These are phyloP conservation scores for Panthera uncia DNA, from an alignment of 2,113 vertebrate genomes.

Conservation along the genomic window DNA sequence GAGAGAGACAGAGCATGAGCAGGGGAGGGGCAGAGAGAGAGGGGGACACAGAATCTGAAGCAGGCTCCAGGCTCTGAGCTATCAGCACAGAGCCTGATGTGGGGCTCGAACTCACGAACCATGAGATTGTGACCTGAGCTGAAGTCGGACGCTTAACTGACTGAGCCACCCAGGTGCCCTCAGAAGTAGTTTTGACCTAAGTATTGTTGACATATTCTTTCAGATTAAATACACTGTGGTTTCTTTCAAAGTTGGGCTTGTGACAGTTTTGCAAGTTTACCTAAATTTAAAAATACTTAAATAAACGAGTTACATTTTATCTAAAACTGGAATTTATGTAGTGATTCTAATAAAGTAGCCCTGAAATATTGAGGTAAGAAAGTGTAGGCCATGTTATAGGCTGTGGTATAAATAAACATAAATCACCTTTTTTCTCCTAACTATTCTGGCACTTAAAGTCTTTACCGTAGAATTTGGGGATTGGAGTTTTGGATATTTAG, in stretches of 20 bases:
- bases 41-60: no score
- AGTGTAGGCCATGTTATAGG: neutral
- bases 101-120: no score
- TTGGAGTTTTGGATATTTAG: neutral
- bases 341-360: neutral
- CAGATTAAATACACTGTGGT: neutral
- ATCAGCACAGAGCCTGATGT: no score
- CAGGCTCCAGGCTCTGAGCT: no score
- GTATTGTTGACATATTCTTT: neutral
- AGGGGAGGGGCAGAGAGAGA: no score
- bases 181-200: neutral
- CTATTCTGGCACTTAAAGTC: neutral
- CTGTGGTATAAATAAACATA: neutral
- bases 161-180: no score
- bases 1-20: no score
- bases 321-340: neutral
- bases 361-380: neutral
- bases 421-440: neutral
- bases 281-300: slow-evolving; percentile 33
- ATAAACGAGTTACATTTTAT: neutral
- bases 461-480: neutral
- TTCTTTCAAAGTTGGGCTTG: neutral
- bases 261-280: neutral
- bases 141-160: no score
- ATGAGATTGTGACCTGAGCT: no score